A percentile compares a stretch with the other conserved stretches of the same genome.
These are phyloP conservation scores for Theretra japonica DNA, from an alignment of 2,888 invertebrate species.

Conservation along the genomic window DNA sequence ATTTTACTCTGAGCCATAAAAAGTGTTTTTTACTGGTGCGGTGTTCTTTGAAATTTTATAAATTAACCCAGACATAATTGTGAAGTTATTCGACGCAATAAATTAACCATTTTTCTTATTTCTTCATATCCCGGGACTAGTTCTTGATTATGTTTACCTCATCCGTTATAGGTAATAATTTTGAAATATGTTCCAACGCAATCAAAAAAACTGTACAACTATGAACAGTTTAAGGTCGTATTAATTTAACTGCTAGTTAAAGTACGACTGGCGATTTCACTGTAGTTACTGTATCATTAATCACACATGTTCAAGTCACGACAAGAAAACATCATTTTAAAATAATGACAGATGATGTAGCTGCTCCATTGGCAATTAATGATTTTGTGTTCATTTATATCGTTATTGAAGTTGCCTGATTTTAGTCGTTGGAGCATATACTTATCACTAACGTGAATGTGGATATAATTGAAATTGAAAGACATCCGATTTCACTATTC, in stretches of 20 bases:
- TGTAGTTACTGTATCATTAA: constrained; percentile 19
- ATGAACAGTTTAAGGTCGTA: not conserved
- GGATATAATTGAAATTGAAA: not conserved
- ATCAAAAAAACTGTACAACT: constrained; percentile 7
- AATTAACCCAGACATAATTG: not conserved
- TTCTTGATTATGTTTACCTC: not conserved
- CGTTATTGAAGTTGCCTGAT: not conserved
- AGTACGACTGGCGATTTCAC: constrained; percentile 15
- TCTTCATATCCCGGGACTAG: not conserved
- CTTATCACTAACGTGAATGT: not conserved
- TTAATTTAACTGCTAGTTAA: not conserved
- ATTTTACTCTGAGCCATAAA: constrained; percentile 9
- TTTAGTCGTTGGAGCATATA: not conserved
- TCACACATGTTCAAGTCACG: constrained; percentile 27
- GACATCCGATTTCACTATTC: not conserved
- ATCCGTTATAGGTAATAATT: not conserved
- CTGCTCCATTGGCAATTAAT: constrained; percentile 20
- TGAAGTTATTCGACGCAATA: not conserved
- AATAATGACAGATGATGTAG: constrained; percentile 20
- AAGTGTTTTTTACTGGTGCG: constrained; percentile 7
- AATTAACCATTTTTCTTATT: not conserved
- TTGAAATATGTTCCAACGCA: constrained; percentile 1
- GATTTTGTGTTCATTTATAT: constrained; percentile 10
- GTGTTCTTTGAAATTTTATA: constrained; percentile 20
- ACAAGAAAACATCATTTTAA: constrained; percentile 20